phyloP scores from a whole-genome alignment of 2,888 invertebrate genomes.

The Mallateleia sp. region DNA sequence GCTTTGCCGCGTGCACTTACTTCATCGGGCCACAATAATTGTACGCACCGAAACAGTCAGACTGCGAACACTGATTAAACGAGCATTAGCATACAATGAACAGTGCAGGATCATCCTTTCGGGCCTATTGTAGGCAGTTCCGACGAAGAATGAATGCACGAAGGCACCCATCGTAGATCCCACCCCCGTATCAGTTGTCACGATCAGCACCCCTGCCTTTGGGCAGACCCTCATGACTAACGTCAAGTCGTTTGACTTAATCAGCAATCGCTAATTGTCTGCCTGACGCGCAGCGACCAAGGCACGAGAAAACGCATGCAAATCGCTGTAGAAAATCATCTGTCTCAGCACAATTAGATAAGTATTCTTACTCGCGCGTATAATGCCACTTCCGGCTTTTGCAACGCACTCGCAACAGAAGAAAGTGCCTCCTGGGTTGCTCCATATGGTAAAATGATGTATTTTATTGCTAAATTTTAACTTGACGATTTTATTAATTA shows the following conservation, averaged over 20 bases:
- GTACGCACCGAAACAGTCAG: conserved; percentile 79
- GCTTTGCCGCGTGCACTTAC: conserved; percentile 73
- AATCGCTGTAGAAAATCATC: conserved; percentile 87
- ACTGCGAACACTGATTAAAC: conserved; percentile 82
- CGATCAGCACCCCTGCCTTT: conserved; percentile 84
- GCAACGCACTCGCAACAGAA: conserved; percentile 66
- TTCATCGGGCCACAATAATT: conserved; percentile 74
- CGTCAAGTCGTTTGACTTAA: conserved; percentile 89
- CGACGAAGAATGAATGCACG: conserved; percentile 73
- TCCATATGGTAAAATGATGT: too few species aligned
- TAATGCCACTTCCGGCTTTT: conserved; percentile 87
- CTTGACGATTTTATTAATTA: too few species aligned
- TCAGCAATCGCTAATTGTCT: conserved; percentile 90
- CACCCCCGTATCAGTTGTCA: conserved; percentile 87
- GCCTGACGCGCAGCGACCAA: conserved; percentile 87
- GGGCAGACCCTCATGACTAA: conserved; percentile 80
- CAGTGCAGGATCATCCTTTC: conserved; percentile 81
- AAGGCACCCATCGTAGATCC: conserved; percentile 86
- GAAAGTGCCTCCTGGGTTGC: conserved; percentile 25
- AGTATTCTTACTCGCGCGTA: conserved; percentile 86
- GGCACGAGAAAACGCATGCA: conserved; percentile 89
- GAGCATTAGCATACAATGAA: conserved; percentile 83
- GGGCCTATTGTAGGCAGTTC: conserved; percentile 76
- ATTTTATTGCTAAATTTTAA: too few species aligned
- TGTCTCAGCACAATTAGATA: conserved; percentile 88